Conservation (phyloP, 2,113 vertebrate species). For the Uropsilus gracilis region DNA sequence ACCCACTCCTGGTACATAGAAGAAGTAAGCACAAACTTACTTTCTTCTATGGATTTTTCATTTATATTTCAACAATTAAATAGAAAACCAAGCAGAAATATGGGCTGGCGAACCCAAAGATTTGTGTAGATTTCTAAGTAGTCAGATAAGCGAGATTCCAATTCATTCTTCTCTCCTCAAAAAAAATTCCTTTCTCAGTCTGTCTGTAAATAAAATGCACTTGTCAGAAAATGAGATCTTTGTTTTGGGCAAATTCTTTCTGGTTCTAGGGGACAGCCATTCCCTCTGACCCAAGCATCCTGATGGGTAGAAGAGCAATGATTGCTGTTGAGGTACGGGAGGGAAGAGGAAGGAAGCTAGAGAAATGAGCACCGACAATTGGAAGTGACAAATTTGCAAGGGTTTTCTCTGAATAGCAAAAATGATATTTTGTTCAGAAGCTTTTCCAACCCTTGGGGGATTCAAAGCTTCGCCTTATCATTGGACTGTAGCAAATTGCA, state of each 20-base stretch:
- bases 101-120: neutral
- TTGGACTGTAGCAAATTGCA: constrained; percentile 68
- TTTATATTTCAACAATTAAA: constrained; percentile 24
- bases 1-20: neutral
- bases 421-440: constrained; percentile 64
- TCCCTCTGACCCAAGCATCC: constrained; percentile 37
- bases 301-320: neutral
- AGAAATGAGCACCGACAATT: constrained; percentile 33
- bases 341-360: neutral
- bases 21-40: neutral
- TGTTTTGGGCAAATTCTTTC: constrained; percentile 58
- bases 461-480: constrained; percentile 39
- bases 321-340: neutral
- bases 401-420: constrained; percentile 71
- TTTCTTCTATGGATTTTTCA: neutral
- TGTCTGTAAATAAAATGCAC: constrained; percentile 49
- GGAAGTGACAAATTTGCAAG: constrained; percentile 64
- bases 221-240: constrained; percentile 73
- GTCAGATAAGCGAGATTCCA: constrained; percentile 37
- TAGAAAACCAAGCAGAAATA: neutral
- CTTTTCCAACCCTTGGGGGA: constrained; percentile 56
- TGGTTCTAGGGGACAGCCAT: constrained; percentile 15
- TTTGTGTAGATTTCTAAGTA: neutral
- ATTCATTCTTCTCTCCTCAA: constrained; percentile 44
- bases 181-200: constrained; percentile 12